Percentiles rank a stretch among this genome's conserved stretches.
phyloP scores from a whole-genome alignment of 2,797 vertebrate species.

The Mormyrus proboscirostris region DNA sequence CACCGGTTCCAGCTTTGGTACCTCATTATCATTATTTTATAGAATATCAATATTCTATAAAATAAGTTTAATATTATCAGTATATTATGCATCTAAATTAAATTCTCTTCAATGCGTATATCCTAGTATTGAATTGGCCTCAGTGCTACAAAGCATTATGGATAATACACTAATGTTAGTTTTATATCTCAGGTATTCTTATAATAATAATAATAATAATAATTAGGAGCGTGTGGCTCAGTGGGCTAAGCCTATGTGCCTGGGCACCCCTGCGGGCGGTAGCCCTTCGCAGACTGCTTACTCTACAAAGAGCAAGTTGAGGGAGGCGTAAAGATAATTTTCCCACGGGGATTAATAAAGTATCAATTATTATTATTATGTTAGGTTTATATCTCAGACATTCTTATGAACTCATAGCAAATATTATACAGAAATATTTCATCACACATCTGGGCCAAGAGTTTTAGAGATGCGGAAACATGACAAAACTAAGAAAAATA shows the following conservation, averaged over 20 bases:
- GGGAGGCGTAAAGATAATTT: too few relatives aligned
- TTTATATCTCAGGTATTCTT: background rate
- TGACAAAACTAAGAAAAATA: background rate
- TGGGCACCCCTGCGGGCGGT: too few relatives aligned
- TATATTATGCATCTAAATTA: background rate
- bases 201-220: too few relatives aligned
- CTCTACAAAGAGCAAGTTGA: too few relatives aligned
- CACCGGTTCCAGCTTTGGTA: background rate
- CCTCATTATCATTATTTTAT: background rate
- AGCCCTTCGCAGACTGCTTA: too few relatives aligned
- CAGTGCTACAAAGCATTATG: background rate
- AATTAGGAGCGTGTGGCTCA: too few relatives aligned
- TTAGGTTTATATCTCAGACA: background rate
- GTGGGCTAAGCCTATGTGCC: too few relatives aligned
- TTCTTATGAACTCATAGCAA: background rate
- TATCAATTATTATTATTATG: background rate
- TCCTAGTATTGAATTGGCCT: background rate
- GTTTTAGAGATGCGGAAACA: background rate
- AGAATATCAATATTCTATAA: background rate
- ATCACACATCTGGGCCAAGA: background rate
- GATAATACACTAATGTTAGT: background rate
- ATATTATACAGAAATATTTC: background rate
- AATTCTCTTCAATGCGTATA: too few relatives aligned
- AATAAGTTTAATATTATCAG: background rate
- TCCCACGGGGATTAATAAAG: too few relatives aligned